These are phyloP conservation scores for Holocentrus rufus DNA, from an alignment of 2,797 vertebrate species.

Conservation along the genomic window DNA sequence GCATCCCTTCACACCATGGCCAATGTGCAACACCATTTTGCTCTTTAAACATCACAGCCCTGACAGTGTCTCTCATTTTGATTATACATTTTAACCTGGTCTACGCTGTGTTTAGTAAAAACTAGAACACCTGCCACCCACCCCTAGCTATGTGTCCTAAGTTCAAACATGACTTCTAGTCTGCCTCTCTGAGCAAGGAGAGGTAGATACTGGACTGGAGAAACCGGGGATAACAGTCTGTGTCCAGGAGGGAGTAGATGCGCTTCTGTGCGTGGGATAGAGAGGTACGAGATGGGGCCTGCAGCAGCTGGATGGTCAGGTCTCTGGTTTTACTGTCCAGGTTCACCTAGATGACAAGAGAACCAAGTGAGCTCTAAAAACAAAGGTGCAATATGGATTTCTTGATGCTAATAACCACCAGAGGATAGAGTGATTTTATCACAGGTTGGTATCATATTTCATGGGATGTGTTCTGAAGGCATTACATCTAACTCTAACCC, in stretches of 20 bases:
- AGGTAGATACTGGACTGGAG: constrained; percentile 84
- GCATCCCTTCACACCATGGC: not conserved
- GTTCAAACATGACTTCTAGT: constrained; percentile 41
- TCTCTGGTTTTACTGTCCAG: constrained; percentile 86
- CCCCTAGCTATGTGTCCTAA: not conserved
- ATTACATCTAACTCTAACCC: too few relatives aligned
- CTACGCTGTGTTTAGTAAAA: constrained; percentile 3
- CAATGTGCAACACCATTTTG: not conserved
- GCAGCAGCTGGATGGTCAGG: constrained; percentile 82
- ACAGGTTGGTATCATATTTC: too few relatives aligned
- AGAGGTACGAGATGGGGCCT: constrained; percentile 81
- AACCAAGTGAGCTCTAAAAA: not conserved
- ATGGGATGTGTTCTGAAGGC: too few relatives aligned
- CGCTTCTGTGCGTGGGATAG: constrained; percentile 83
- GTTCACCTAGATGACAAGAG: constrained; percentile 79
- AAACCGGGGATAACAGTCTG: constrained; percentile 86
- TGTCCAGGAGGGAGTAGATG: constrained; percentile 85
- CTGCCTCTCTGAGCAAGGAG: constrained; percentile 66
- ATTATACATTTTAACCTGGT: not conserved
- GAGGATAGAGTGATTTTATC: too few relatives aligned
- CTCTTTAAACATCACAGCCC: not conserved
- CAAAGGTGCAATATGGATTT: too few relatives aligned
- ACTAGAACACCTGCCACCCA: not conserved
- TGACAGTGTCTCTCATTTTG: not conserved
- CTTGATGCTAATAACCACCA: too few relatives aligned